These are phyloP conservation scores for Sinella curviseta DNA, from an alignment of 1,140 invertebrate genomes.

Conservation along the genomic window DNA sequence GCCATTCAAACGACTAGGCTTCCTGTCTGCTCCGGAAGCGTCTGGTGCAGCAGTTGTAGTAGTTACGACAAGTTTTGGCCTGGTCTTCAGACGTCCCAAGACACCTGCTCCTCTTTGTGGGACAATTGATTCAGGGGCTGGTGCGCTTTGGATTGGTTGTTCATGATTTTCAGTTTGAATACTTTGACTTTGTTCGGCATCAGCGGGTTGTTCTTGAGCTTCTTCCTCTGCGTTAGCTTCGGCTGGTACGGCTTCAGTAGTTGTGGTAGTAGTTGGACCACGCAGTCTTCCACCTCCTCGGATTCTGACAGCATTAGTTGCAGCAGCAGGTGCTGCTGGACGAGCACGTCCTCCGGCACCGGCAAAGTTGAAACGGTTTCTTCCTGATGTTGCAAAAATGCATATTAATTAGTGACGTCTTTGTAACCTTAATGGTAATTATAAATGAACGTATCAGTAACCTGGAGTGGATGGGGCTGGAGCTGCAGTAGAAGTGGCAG, in stretches of 20 bases:
- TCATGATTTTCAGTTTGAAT: constrained; percentile 24
- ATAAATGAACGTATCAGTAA: background rate
- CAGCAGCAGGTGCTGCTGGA: background rate
- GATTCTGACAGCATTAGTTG: constrained; percentile 17
- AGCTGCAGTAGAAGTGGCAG: background rate
- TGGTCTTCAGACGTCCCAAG: constrained; percentile 40
- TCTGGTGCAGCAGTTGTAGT: constrained; percentile 31
- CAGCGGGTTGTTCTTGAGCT: constrained; percentile 26
- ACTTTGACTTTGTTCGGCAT: constrained; percentile 30
- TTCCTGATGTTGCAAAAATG: background rate
- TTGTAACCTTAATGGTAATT: background rate
- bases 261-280: constrained; percentile 24
- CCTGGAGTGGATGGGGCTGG: background rate
- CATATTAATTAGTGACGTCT: no score
- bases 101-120: constrained; percentile 16
- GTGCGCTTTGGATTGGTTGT: constrained; percentile 9
- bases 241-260: constrained; percentile 37
- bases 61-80: constrained; percentile 35
- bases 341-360: background rate
- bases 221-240: constrained; percentile 7
- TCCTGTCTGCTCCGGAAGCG: constrained; percentile 23
- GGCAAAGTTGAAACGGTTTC: constrained; percentile 37
- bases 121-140: background rate
- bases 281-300: constrained; percentile 26
- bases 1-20: constrained; percentile 42